A percentile compares a stretch with the other conserved stretches of the same genome.
These are phyloP conservation scores for Aphyosemion australe DNA, from an alignment of 2,113 vertebrate species.

Conservation along the genomic window DNA sequence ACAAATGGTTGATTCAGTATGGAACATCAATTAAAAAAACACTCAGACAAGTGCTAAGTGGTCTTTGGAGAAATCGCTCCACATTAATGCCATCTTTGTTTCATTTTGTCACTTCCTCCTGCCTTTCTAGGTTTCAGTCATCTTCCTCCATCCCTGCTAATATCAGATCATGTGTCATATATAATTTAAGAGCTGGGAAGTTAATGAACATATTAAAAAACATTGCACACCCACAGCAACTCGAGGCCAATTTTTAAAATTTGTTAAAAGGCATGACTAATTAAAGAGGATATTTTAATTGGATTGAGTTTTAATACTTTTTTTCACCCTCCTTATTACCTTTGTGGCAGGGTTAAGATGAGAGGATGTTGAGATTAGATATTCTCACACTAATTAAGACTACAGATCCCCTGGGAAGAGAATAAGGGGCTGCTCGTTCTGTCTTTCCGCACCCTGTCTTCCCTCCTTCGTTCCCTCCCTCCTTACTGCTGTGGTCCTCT, in stretches of 20 bases:
- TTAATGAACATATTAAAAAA: constrained; percentile 81
- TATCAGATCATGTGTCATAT: constrained; percentile 75
- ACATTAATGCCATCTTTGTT: constrained; percentile 45
- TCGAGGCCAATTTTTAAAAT: constrained; percentile 83
- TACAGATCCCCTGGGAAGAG: constrained; percentile 75
- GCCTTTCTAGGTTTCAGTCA: constrained; percentile 33
- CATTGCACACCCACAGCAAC: constrained; percentile 75
- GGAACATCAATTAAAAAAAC: constrained; percentile 60
- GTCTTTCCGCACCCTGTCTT: constrained; percentile 47
- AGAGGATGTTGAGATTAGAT: constrained; percentile 83
- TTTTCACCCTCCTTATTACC: constrained; percentile 75
- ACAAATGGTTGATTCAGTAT: constrained; percentile 52
- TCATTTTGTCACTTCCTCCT: constrained; percentile 53
- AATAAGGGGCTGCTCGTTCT: constrained; percentile 67
- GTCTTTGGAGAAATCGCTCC: constrained; percentile 56
- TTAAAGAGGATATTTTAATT: constrained; percentile 84
- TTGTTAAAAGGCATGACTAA: constrained; percentile 86
- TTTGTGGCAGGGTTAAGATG: constrained; percentile 81
- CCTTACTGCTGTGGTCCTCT: constrained; percentile 12
- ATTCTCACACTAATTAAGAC: constrained; percentile 85
- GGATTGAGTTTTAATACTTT: constrained; percentile 83
- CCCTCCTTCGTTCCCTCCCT: constrained; percentile 37
- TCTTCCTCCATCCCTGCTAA: constrained; percentile 62
- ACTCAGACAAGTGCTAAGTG: constrained; percentile 69
- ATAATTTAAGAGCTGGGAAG: constrained; percentile 79